Evolutionary conservation across 2,797 vertebrate genomes (phyloP).

Genomic region (Kryptopterus vitreolus): DNA sequence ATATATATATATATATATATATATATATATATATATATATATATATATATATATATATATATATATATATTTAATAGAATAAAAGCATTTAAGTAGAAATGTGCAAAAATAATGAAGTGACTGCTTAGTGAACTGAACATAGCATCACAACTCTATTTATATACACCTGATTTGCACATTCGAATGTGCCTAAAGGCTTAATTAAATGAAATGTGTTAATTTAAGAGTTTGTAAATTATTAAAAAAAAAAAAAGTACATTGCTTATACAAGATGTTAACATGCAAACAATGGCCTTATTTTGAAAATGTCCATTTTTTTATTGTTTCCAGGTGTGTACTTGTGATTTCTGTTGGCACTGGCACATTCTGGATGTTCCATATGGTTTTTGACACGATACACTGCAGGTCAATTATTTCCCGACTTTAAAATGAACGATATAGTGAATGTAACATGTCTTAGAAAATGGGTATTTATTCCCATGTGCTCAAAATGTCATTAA

Average conservation of each 20-base stretch:
- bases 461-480: constrained; percentile 1
- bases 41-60: too few species aligned
- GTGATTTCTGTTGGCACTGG: background rate
- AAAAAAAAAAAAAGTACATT: background rate
- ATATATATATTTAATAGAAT: background rate
- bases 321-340: background rate
- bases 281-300: background rate
- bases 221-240: background rate
- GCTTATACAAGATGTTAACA: background rate
- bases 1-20: too few species aligned
- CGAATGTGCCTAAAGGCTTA: background rate
- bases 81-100: background rate
- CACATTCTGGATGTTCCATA: background rate
- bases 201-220: constrained; percentile 12
- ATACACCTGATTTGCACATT: background rate
- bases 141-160: background rate
- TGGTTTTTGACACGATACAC: background rate
- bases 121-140: background rate
- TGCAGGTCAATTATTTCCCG: background rate
- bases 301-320: background rate
- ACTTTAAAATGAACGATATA: background rate
- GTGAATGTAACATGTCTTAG: background rate
- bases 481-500: constrained; percentile 14
- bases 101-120: background rate
- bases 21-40: too few species aligned